These are phyloP conservation scores for Crypturellus undulatus DNA, from an alignment of 2,113 vertebrate species.

Conservation along the genomic window DNA sequence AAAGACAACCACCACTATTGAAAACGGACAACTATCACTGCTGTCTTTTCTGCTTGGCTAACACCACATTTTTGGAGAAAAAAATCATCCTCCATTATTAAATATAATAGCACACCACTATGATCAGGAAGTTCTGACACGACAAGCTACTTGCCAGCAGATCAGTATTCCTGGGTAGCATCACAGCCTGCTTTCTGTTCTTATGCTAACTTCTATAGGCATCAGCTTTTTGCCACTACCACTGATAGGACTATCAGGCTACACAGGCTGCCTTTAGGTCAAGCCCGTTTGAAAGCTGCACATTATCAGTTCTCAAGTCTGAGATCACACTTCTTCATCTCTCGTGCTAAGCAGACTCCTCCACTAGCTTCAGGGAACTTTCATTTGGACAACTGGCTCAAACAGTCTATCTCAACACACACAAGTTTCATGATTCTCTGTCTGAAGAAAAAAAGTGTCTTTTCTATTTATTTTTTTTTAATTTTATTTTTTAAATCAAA, in stretches of 20 bases:
- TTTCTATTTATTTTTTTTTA: too few relatives aligned
- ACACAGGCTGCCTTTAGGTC: neutral
- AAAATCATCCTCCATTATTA: neutral
- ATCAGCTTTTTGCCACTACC: neutral
- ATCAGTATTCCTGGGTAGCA: neutral
- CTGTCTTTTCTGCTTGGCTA: neutral
- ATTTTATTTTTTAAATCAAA: neutral
- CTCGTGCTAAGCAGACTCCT: neutral
- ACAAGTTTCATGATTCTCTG: neutral
- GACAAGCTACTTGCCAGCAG: neutral
- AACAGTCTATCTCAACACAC: neutral
- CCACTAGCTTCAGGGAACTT: neutral
- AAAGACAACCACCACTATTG: neutral
- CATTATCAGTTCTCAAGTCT: neutral
- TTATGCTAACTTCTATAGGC: neutral
- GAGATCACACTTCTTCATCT: neutral
- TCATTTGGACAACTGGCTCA: neutral
- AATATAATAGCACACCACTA: neutral
- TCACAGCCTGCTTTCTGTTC: neutral
- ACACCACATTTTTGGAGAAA: neutral
- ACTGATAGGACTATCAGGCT: neutral
- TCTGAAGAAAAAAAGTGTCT: neutral
- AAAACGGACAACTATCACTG: neutral
- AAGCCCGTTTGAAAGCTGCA: neutral
- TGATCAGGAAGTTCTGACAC: neutral